A percentile compares a stretch with the other conserved stretches of the same genome.
These are phyloP conservation scores for Artemia sp. DNA, from an alignment of 2,888 invertebrate species.

Conservation along the genomic window DNA sequence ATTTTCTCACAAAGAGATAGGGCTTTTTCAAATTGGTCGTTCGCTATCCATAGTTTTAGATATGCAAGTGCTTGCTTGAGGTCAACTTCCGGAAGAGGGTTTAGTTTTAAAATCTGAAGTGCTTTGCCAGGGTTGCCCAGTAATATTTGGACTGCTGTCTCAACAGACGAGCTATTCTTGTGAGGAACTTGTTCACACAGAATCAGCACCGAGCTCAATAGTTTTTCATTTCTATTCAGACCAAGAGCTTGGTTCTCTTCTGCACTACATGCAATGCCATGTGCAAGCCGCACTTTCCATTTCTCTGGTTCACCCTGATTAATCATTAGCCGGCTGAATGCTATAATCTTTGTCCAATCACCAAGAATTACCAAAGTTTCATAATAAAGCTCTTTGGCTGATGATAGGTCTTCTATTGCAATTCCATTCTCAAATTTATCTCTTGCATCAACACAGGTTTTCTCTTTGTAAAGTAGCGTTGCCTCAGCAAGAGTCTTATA, in stretches of 20 bases:
- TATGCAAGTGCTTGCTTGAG: background rate
- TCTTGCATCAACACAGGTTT: background rate
- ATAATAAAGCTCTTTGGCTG: background rate
- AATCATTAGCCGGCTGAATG: background rate
- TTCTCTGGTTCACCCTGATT: background rate
- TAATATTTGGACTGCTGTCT: background rate
- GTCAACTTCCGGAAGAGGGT: background rate
- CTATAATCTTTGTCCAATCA: conserved; percentile 3
- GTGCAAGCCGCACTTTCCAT: too few species aligned
- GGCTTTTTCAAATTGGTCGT: conserved; percentile 2
- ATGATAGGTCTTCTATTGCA: background rate
- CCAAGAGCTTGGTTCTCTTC: too few species aligned
- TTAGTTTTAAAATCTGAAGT: background rate
- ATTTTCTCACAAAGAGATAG: background rate
- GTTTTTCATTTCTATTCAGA: too few species aligned
- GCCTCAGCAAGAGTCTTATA: too few species aligned
- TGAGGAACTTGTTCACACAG: background rate
- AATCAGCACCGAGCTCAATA: background rate
- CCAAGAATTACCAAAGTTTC: background rate
- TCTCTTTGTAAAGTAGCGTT: too few species aligned
- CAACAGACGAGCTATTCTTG: background rate
- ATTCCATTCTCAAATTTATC: background rate
- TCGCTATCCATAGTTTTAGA: background rate
- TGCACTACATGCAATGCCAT: too few species aligned
- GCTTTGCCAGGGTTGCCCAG: conserved; percentile 1